Evolutionary conservation across 1,140 invertebrate genomes (phyloP).

Genomic region (Drosophila paulistorum): DNA sequence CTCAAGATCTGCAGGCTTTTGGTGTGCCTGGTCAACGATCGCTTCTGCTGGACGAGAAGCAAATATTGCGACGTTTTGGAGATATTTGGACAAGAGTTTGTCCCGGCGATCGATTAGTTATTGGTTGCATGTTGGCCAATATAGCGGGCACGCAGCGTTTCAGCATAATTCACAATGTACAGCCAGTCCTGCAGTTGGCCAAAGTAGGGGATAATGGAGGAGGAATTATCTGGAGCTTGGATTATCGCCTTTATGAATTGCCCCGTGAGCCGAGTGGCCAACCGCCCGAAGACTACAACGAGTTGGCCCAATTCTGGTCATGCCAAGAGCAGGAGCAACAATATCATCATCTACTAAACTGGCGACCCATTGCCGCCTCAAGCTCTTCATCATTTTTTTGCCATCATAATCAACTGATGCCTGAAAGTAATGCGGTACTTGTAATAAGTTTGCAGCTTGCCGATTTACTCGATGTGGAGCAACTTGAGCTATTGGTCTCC

Average conservation of each 20-base stretch:
- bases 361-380: conserved; percentile 20
- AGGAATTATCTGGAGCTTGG: conserved; percentile 9
- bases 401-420: conserved; percentile 20
- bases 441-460: conserved; percentile 42
- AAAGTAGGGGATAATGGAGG: too few relatives aligned
- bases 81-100: conserved; percentile 65
- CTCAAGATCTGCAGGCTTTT: conserved; percentile 38
- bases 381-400: neutral
- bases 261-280: conserved; percentile 42
- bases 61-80: conserved; percentile 52
- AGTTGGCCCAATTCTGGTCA: conserved; percentile 63
- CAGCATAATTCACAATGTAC: conserved; percentile 37
- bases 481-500: conserved; percentile 36
- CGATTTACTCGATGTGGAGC: conserved; percentile 41
- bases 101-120: conserved; percentile 39
- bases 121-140: conserved; percentile 53
- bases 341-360: conserved; percentile 30
- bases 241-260: conserved; percentile 60
- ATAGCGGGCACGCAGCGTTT: conserved; percentile 28
- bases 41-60: conserved; percentile 62
- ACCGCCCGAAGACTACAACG: conserved; percentile 54
- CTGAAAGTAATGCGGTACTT: conserved; percentile 57
- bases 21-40: conserved; percentile 51
- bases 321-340: conserved; percentile 48
- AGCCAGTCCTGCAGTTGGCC: conserved; percentile 40